Conservation (phyloP, 37 sponge, comb jelly and placozoan genomes). For the Beroe ovata region DNA sequence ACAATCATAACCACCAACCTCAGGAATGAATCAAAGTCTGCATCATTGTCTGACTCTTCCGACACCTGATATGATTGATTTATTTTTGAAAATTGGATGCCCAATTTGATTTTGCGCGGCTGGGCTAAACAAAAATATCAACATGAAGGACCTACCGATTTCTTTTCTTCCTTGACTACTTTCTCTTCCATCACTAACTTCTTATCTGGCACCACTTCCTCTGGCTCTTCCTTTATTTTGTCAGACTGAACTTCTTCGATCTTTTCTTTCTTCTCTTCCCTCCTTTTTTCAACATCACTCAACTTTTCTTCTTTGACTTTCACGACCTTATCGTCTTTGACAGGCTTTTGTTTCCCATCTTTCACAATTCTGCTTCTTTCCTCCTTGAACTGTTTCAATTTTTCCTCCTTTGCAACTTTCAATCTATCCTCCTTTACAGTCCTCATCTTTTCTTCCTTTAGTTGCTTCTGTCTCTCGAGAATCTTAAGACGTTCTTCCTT, state of each 20-base stretch:
- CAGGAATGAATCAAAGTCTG: constrained; percentile 31
- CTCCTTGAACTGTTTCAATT: background rate
- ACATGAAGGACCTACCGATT: background rate
- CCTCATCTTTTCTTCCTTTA: background rate
- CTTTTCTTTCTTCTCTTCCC: background rate
- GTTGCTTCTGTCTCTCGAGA: background rate
- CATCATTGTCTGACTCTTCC: constrained; percentile 2
- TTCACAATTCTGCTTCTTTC: background rate
- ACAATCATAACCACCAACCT: no score
- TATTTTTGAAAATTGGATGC: no score
- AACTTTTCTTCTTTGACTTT: background rate
- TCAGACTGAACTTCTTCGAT: background rate
- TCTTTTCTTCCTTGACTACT: background rate
- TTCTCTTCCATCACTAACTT: background rate
- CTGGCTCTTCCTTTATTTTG: background rate
- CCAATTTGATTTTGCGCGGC: no score
- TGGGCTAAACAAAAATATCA: no score
- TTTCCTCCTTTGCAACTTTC: background rate
- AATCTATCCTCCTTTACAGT: background rate
- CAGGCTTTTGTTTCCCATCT: background rate
- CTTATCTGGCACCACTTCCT: background rate
- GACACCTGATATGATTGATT: background rate
- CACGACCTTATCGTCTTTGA: background rate
- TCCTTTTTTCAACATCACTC: background rate
- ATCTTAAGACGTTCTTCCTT: background rate